phyloP scores from a whole-genome alignment of 2,888 invertebrate genomes.

The Oligia latruncula region DNA sequence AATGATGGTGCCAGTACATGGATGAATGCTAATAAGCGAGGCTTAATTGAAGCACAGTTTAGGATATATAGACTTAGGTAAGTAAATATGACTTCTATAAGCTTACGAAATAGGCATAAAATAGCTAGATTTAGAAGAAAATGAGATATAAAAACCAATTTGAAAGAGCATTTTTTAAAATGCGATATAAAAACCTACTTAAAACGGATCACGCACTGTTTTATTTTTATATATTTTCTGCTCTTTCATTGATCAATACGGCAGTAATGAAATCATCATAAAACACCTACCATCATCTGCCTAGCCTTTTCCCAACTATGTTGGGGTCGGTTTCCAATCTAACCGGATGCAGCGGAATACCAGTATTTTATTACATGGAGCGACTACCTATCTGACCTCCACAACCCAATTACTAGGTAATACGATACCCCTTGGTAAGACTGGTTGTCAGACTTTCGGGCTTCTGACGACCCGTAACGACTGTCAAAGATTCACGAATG shows the following conservation, averaged over 20 bases:
- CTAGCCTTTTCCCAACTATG: no score
- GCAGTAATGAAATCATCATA: background rate
- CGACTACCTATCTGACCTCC: no score
- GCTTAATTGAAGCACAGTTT: background rate
- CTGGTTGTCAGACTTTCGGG: no score
- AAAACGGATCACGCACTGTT: background rate
- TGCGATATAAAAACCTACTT: background rate
- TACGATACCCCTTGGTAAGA: no score
- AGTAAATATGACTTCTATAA: background rate
- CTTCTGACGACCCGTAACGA: no score
- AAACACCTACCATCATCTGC: background rate
- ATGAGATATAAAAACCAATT: background rate
- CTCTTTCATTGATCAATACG: background rate
- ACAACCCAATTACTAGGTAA: no score
- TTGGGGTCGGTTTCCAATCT: no score
- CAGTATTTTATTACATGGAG: no score
- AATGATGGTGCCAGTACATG: slow-evolving; percentile 22
- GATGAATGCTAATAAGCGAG: slow-evolving; percentile 13
- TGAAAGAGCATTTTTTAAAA: background rate
- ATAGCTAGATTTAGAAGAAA: background rate
- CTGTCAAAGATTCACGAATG: no score
- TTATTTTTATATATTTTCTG: background rate
- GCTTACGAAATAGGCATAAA: background rate
- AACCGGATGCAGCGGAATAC: no score
- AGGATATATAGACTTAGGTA: background rate